Evolutionary conservation across 2,888 invertebrate species (phyloP).

Genomic region (Eumerus sabulonum): DNA sequence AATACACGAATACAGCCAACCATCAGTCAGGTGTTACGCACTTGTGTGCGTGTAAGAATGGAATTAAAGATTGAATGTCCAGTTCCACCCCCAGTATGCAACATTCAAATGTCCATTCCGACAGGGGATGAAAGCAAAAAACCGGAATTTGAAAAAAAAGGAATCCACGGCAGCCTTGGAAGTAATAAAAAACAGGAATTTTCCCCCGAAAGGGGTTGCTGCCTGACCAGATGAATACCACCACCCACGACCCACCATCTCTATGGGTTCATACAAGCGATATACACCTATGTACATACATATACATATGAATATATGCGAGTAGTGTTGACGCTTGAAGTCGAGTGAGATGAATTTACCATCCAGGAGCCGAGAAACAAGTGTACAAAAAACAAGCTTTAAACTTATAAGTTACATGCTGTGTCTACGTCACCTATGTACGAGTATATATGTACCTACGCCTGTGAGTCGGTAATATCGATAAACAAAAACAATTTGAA

Average conservation of each 20-base stretch:
- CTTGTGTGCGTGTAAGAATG: slow-evolving; percentile 19
- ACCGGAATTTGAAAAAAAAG: slow-evolving; percentile 4
- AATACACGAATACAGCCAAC: background rate
- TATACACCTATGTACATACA: background rate
- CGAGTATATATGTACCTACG: slow-evolving; percentile 3
- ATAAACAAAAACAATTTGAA: slow-evolving; percentile 36
- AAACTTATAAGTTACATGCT: slow-evolving; percentile 46
- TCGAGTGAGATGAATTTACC: slow-evolving; percentile 17
- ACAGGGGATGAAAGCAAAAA: slow-evolving; percentile 28
- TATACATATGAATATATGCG: background rate
- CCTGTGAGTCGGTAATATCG: slow-evolving; percentile 31
- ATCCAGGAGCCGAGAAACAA: background rate
- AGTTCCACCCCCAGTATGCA: slow-evolving; percentile 34
- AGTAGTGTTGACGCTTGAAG: background rate
- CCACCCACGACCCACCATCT: too few relatives aligned
- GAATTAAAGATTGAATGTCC: slow-evolving; percentile 52
- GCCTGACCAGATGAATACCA: slow-evolving; percentile 33
- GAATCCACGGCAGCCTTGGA: slow-evolving; percentile 41
- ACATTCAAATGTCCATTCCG: slow-evolving; percentile 54
- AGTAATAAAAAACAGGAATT: slow-evolving; percentile 52
- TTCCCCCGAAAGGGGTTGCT: slow-evolving; percentile 31
- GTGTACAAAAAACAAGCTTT: slow-evolving; percentile 25
- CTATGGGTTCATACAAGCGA: too few relatives aligned
- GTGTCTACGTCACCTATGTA: slow-evolving; percentile 12
- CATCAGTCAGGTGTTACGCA: background rate